Evolutionary conservation across 1,140 invertebrate genomes (phyloP).

Genomic region (Parapsyche elsis): DNA sequence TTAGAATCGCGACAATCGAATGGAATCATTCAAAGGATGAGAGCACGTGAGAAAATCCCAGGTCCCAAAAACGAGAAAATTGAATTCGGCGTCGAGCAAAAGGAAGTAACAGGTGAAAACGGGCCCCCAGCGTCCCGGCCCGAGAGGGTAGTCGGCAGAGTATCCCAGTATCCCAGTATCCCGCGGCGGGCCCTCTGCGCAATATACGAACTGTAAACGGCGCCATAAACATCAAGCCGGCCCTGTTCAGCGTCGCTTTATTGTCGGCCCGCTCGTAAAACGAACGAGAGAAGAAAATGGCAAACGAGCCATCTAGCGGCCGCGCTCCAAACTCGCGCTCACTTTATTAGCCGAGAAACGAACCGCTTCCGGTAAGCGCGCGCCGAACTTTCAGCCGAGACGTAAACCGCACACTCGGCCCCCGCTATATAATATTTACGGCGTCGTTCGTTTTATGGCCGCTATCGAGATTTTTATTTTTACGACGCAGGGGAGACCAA

Average conservation of each 20-base stretch:
- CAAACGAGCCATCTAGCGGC: slow-evolving; percentile 57
- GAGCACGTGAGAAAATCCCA: slow-evolving; percentile 7
- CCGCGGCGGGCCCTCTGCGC: slow-evolving; percentile 53
- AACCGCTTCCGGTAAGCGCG: slow-evolving; percentile 26
- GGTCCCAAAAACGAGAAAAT: background rate
- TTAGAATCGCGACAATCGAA: background rate
- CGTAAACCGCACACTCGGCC: background rate
- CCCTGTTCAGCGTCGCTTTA: slow-evolving; percentile 54
- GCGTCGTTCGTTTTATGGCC: slow-evolving; percentile 15
- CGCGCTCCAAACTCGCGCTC: background rate
- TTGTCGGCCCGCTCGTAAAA: slow-evolving; percentile 16
- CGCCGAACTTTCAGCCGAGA: background rate
- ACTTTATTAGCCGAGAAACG: slow-evolving; percentile 50
- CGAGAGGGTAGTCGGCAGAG: background rate
- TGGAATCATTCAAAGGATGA: background rate
- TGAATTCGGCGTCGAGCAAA: background rate
- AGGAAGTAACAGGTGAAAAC: slow-evolving; percentile 40
- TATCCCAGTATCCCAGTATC: no score
- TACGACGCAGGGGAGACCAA: slow-evolving; percentile 8
- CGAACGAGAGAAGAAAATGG: background rate
- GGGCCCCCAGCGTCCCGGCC: slow-evolving; percentile 6
- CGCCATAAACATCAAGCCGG: slow-evolving; percentile 62
- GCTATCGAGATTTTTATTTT: slow-evolving; percentile 15
- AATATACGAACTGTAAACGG: slow-evolving; percentile 65
- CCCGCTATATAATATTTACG: background rate